A percentile compares a stretch with the other conserved stretches of the same genome.
phyloP scores from a whole-genome alignment of 2,797 vertebrate genomes.

The Acanthis flammea region DNA sequence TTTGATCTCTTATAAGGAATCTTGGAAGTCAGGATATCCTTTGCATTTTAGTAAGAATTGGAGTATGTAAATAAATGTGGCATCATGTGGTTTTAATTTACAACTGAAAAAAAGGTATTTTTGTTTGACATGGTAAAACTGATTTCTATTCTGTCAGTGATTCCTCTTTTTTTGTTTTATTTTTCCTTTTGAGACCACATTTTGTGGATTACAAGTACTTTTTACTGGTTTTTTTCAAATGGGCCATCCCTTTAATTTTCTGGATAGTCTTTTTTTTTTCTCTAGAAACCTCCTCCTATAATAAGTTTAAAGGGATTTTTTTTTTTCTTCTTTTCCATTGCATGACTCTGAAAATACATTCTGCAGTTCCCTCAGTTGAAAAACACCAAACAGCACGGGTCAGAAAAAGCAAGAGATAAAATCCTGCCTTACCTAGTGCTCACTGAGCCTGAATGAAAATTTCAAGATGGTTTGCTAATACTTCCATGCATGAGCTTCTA shows the following conservation, averaged over 20 bases:
- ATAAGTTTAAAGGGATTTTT: not conserved
- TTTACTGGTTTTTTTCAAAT: not conserved
- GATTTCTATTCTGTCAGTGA: not conserved
- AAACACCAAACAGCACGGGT: not conserved
- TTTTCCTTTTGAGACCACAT: not conserved
- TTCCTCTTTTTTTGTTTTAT: not conserved
- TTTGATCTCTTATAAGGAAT: not conserved
- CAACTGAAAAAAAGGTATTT: not conserved
- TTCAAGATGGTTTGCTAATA: not conserved
- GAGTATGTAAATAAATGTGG: not conserved
- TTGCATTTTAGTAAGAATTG: not conserved
- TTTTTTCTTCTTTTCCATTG: not conserved
- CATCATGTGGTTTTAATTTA: not conserved
- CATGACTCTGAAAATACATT: not conserved
- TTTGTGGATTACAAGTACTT: not conserved
- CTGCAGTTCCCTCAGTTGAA: not conserved
- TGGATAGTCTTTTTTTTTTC: not conserved
- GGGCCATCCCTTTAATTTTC: rapidly evolving
- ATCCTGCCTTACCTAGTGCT: not conserved
- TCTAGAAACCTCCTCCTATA: not conserved
- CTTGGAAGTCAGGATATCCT: not conserved
- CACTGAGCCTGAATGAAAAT: not conserved
- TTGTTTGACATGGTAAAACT: not conserved
- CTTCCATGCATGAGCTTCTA: not conserved
- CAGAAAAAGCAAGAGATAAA: not conserved